Conservation (phyloP, 1,140 invertebrate species). For the Heliconius hermathena region DNA sequence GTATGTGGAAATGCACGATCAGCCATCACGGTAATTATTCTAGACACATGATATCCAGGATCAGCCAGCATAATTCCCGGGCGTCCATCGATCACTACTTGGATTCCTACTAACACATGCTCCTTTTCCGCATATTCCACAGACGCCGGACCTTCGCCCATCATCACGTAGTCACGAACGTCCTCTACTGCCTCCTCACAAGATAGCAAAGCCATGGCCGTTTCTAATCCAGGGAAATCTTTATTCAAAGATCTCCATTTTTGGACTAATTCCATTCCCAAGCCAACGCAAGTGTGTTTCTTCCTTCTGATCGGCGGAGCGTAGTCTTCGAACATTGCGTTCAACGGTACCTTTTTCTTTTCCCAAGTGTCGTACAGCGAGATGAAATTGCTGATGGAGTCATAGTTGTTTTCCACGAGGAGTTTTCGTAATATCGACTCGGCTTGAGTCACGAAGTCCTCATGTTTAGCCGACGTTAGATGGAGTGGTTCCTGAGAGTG, state of each 20-base stretch:
- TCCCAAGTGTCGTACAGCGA: constrained; percentile 89
- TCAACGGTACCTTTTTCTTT: constrained; percentile 56
- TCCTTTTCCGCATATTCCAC: constrained; percentile 90
- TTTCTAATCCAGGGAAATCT: constrained; percentile 84
- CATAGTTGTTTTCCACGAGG: constrained; percentile 90
- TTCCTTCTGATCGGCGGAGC: constrained; percentile 88
- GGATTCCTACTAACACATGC: constrained; percentile 92
- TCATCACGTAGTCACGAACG: constrained; percentile 85
- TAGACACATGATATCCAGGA: constrained; percentile 94
- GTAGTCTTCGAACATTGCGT: constrained; percentile 80
- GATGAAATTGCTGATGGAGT: constrained; percentile 92
- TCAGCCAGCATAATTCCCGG: constrained; percentile 90
- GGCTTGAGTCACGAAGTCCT: constrained; percentile 88
- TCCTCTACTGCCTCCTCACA: constrained; percentile 93
- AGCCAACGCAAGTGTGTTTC: constrained; percentile 93
- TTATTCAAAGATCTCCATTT: constrained; percentile 77
- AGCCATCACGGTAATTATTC: constrained; percentile 92
- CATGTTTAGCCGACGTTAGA: constrained; percentile 85
- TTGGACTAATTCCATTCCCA: constrained; percentile 89
- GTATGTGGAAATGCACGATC: constrained; percentile 93
- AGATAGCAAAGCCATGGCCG: constrained; percentile 89
- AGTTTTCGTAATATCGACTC: constrained; percentile 89
- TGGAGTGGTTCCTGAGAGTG: constrained; percentile 84
- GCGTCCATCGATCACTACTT: constrained; percentile 87
- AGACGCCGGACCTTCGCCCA: constrained; percentile 81